Evolutionary conservation across 1,140 invertebrate genomes (phyloP), one percentile per base, ranked within the genome.

Genomic region (Papilio polytes): DNA sequence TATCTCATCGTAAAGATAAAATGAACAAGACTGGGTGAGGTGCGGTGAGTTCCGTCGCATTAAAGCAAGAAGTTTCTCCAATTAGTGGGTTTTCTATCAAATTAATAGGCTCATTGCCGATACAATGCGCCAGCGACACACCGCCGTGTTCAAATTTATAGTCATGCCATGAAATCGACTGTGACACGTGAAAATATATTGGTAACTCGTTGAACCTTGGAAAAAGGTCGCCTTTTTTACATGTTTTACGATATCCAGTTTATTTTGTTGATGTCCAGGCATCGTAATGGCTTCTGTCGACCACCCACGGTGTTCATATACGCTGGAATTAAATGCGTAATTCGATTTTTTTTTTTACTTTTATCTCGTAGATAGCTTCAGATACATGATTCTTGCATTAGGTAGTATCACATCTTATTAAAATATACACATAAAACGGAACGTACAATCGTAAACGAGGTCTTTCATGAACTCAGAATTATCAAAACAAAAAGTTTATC

Each of bases 51-150:
- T 74, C 51, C 66, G 76, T 66, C 79, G 83, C 83, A 85, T 87
- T 85, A 86, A 66, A 81, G 82, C 79, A 82, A 81, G 83, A 83
- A 86, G 81, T 86, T 86, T 89, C 85, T 86, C 87, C 88, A 91
- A 91, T 90, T 90, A 91, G 85, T 86, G 80, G 72, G 86, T 80
- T 87, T 87, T 91, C 88, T 87, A 89, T 88, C 86, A 90, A 90
- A 89, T 89, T 91, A 91, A 91, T 89, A 87, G 87, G 74, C 82
- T 80, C 80, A 86, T 89, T 82, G 83, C 70, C 66, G 80, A 73
- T 84, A 87, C 86, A 85, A 87, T 84, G 84, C 77, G 80, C 83
- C 76, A 82, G 66, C 81, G 76, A 76, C 44, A 51, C 59, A 79
- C 53, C 70, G 63, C 76, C 41, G 70, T 79, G 72, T 31, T 20